phyloP scores from a whole-genome alignment of 2,113 vertebrate species.

The Leptodactylus fuscus region DNA sequence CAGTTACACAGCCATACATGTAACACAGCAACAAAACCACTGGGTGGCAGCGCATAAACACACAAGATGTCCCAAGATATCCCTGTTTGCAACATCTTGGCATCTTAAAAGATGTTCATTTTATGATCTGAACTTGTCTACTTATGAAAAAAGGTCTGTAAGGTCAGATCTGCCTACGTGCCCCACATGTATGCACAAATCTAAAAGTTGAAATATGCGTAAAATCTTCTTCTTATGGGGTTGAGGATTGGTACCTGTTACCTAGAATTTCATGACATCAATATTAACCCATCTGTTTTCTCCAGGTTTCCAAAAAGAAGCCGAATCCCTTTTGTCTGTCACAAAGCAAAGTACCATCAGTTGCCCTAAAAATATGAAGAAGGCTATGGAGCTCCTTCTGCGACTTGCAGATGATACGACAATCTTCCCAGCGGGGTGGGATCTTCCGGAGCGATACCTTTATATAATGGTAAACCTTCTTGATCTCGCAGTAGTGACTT shows the following conservation, averaged over 20 bases:
- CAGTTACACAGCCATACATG: too few relatives aligned
- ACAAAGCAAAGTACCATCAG: constrained; percentile 81
- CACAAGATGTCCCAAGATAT: too few relatives aligned
- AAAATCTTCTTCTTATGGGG: too few relatives aligned
- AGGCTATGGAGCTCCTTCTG: constrained; percentile 78
- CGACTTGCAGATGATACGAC: constrained; percentile 84
- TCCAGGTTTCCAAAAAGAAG: constrained; percentile 90
- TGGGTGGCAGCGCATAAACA: too few relatives aligned
- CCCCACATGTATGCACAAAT: too few relatives aligned
- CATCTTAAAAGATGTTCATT: too few relatives aligned
- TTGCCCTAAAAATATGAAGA: constrained; percentile 78
- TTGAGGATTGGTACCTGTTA: background rate
- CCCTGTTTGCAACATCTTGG: too few relatives aligned
- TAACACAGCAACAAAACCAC: too few relatives aligned
- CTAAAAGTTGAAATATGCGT: too few relatives aligned
- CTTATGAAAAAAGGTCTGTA: too few relatives aligned
- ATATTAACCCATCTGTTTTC: background rate
- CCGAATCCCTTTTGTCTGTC: constrained; percentile 83
- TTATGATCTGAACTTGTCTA: too few relatives aligned
- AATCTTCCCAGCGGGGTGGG: constrained; percentile 81
- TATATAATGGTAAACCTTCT: constrained; percentile 82
- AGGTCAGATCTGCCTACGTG: too few relatives aligned
- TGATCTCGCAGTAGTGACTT: background rate
- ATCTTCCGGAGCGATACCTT: constrained; percentile 83
- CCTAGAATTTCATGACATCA: background rate